Evolutionary conservation across 1,140 invertebrate genomes (phyloP).

Genomic region (Scaptomyza graminum): DNA sequence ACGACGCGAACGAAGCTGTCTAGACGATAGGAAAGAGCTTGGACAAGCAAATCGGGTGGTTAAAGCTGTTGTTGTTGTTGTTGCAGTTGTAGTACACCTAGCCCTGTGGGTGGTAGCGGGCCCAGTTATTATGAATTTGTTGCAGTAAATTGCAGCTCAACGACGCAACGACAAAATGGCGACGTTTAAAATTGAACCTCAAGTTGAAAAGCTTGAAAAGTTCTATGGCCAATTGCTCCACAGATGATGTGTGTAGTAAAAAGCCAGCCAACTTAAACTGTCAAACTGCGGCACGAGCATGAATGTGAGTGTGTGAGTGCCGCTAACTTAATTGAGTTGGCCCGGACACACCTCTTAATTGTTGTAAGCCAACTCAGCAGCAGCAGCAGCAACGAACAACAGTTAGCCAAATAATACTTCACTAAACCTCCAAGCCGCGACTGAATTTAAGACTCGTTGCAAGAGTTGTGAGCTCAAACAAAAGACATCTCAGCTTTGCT

Average conservation of each 20-base stretch:
- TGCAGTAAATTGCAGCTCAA: constrained; percentile 63
- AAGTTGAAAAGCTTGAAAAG: constrained; percentile 8
- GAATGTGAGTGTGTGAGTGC: not conserved
- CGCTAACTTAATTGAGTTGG: constrained; percentile 67
- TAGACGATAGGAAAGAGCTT: constrained; percentile 11
- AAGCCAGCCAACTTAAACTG: not conserved
- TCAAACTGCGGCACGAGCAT: constrained; percentile 11
- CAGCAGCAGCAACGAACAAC: constrained; percentile 67
- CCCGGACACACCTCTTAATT: constrained; percentile 72
- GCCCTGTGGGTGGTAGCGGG: constrained; percentile 77
- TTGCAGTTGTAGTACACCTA: constrained; percentile 49
- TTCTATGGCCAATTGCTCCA: constrained; percentile 28
- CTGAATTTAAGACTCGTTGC: not conserved
- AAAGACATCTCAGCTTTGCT: not conserved
- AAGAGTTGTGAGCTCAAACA: not conserved
- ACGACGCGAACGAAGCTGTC: constrained; percentile 25
- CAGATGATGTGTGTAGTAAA: constrained; percentile 47
- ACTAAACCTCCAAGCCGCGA: not conserved
- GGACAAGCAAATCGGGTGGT: constrained; percentile 51
- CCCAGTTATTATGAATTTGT: constrained; percentile 73
- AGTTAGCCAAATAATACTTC: constrained; percentile 60
- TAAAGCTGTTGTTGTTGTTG: constrained; percentile 18
- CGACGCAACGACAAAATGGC: constrained; percentile 47
- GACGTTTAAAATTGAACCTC: constrained; percentile 25
- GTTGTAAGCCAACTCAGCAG: constrained; percentile 40